phyloP scores from a whole-genome alignment of 1,140 invertebrate species.

The Cheumatopsyche charites region DNA sequence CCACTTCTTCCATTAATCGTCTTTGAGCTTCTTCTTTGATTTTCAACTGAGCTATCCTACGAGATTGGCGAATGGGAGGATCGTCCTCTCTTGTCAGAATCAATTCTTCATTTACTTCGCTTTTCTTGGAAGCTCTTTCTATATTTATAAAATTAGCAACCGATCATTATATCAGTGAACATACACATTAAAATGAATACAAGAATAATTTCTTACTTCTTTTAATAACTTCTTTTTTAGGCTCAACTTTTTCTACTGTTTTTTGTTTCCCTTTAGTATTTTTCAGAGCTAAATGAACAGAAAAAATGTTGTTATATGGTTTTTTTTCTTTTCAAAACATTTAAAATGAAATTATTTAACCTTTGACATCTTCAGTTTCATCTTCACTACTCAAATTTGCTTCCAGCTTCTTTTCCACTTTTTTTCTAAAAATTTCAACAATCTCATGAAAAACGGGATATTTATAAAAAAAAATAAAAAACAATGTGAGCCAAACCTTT shows the following conservation, averaged over 20 bases:
- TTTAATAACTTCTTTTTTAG: not conserved
- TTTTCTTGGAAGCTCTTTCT: constrained; percentile 6
- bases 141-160: not conserved
- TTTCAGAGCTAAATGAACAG: not conserved
- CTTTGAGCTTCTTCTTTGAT: constrained; percentile 82
- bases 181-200: too few species aligned
- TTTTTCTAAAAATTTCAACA: constrained; percentile 51
- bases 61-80: constrained; percentile 73
- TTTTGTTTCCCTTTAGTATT: constrained; percentile 1
- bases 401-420: constrained; percentile 60
- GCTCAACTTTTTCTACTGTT: not conserved
- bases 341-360: constrained; percentile 17
- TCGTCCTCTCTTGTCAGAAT: constrained; percentile 47
- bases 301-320: not conserved
- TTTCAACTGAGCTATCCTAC: constrained; percentile 83
- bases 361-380: constrained; percentile 51
- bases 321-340: not conserved
- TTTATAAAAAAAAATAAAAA: not conserved
- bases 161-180: too few species aligned
- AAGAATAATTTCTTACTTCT: not conserved
- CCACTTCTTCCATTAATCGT: constrained; percentile 73
- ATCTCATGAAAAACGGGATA: not conserved
- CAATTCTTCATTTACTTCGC: not conserved
- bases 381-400: constrained; percentile 65
- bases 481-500: constrained; percentile 4